Percentiles rank a stretch among this genome's conserved stretches.
phyloP scores from a whole-genome alignment of 2,888 invertebrate genomes.

The Erebia ligea region DNA sequence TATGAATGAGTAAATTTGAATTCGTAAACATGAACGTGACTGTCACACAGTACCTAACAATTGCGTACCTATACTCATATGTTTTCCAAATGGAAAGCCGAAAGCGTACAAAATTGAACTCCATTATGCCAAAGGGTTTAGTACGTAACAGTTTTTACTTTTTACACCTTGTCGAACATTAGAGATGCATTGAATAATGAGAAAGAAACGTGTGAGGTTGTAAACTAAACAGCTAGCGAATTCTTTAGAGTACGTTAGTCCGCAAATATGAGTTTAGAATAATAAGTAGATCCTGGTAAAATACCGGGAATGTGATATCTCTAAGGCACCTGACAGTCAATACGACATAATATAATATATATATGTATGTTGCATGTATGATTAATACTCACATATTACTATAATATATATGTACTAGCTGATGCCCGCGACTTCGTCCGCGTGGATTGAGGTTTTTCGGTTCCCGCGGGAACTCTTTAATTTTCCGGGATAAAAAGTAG shows the following conservation, averaged over 20 bases:
- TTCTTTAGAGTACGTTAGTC: not conserved
- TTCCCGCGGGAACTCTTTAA: no score
- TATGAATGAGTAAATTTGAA: not conserved
- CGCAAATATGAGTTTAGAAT: slow-evolving; percentile 1
- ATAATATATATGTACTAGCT: no score
- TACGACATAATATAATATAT: no score
- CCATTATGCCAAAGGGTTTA: slow-evolving; percentile 30
- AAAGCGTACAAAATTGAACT: slow-evolving; percentile 37
- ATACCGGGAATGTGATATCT: not conserved
- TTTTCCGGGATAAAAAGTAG: no score
- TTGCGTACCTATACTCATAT: not conserved
- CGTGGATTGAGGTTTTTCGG: no score
- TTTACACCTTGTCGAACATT: slow-evolving; percentile 18
- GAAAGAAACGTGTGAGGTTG: not conserved
- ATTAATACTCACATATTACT: no score
- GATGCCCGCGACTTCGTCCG: no score
- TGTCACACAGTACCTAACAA: not conserved
- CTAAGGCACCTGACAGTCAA: not conserved
- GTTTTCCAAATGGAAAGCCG: slow-evolving; percentile 37
- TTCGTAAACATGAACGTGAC: not conserved
- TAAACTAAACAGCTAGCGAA: not conserved
- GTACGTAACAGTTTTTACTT: slow-evolving; percentile 33
- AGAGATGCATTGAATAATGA: not conserved
- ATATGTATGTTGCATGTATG: no score
- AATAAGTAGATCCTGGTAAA: not conserved